phyloP scores from a whole-genome alignment of 2,113 vertebrate species.

The Neodontobutis hainanensis region DNA sequence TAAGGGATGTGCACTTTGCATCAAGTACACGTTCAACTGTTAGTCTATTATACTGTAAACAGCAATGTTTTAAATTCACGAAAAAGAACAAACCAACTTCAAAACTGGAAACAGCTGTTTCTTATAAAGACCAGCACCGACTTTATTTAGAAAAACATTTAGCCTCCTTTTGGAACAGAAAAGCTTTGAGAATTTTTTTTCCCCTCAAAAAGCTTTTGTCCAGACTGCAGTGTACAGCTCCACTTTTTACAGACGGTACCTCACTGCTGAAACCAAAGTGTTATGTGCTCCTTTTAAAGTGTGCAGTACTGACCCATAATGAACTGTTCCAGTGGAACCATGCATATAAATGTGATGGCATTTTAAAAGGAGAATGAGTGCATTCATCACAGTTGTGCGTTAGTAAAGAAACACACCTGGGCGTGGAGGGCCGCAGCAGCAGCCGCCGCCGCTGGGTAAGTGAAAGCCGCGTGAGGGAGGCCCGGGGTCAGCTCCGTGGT shows the following conservation, averaged over 20 bases:
- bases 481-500: conserved; percentile 94
- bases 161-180: too few relatives aligned
- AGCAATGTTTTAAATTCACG: conserved; percentile 22
- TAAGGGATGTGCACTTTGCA: too few relatives aligned
- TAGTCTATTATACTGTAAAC: too few relatives aligned
- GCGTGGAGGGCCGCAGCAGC: conserved; percentile 93
- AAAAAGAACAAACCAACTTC: neutral
- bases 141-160: too few relatives aligned
- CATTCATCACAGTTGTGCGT: conserved; percentile 59
- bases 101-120: too few relatives aligned
- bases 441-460: conserved; percentile 89
- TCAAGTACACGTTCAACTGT: too few relatives aligned
- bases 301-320: neutral
- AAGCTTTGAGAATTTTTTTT: too few relatives aligned
- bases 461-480: conserved; percentile 93
- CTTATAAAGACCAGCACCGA: too few relatives aligned
- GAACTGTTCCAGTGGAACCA: neutral
- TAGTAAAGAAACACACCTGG: conserved; percentile 84
- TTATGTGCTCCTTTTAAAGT: neutral
- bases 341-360: neutral
- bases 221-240: neutral
- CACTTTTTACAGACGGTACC: neutral
- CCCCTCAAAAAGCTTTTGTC: too few relatives aligned
- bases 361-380: neutral
- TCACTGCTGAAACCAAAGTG: neutral